phyloP scores from a whole-genome alignment of 2,888 invertebrate species.

The Agonum fuliginosum region DNA sequence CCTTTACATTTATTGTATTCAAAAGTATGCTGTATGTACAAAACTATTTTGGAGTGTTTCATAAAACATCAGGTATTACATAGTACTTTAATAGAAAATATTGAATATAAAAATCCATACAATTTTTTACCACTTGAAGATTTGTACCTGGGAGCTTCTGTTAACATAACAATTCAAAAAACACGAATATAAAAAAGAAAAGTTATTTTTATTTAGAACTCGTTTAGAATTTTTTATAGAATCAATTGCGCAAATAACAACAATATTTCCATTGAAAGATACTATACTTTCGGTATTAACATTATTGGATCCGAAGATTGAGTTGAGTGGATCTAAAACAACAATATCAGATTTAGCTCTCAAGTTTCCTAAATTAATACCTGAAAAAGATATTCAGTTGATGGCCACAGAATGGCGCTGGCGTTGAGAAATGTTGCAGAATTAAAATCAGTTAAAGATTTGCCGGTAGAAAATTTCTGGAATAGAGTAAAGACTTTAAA shows the following conservation, averaged over 20 bases:
- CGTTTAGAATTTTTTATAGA: not conserved
- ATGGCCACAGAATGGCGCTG: not conserved
- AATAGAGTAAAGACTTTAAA: not conserved
- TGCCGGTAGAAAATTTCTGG: not conserved
- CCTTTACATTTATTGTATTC: constrained; percentile 2
- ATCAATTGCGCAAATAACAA: not conserved
- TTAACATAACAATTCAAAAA: too few relatives aligned
- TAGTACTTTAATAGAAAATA: not conserved
- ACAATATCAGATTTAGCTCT: not conserved
- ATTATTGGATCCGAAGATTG: not conserved
- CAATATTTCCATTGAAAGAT: not conserved
- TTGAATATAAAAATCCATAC: not conserved
- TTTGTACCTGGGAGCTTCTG: not conserved
- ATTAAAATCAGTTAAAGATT: not conserved
- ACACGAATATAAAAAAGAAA: too few relatives aligned
- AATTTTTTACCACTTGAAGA: not conserved
- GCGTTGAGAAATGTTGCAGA: not conserved
- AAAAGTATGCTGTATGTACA: not conserved
- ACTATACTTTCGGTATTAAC: not conserved
- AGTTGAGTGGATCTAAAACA: not conserved
- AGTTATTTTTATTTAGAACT: too few relatives aligned
- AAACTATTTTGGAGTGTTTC: constrained; percentile 10
- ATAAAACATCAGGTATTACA: not conserved
- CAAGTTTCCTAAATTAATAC: not conserved
- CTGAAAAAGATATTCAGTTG: not conserved